These are phyloP conservation scores for Gymnoscopelus microlampas DNA, from an alignment of 2,797 vertebrate genomes.

Conservation along the genomic window DNA sequence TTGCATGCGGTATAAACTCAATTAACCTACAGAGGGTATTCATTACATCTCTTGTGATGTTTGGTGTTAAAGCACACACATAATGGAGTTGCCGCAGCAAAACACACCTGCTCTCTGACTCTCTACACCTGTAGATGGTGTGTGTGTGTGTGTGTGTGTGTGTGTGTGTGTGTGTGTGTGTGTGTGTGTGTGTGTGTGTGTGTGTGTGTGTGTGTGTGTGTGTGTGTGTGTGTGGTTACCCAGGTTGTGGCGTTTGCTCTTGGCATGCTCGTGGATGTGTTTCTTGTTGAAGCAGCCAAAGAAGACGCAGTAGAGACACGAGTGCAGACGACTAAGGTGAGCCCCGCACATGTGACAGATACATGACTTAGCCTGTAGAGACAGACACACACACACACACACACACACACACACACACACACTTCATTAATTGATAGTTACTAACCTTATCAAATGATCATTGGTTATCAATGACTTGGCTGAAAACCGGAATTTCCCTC, in stretches of 20 bases:
- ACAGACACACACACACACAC: constrained; percentile 12
- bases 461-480: no score
- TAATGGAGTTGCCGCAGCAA: constrained; percentile 2
- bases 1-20: constrained; percentile 8
- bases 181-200: constrained; percentile 12
- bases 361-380: constrained; percentile 93
- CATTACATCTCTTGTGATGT: constrained; percentile 37
- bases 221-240: constrained; percentile 18
- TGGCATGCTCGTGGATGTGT: constrained; percentile 98
- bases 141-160: neutral
- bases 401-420: neutral
- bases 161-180: neutral
- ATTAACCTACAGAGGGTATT: constrained; percentile 39
- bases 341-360: constrained; percentile 98
- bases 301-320: constrained; percentile 98
- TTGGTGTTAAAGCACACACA: constrained; percentile 1
- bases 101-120: constrained; percentile 15
- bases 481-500: no score
- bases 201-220: constrained; percentile 2
- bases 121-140: neutral
- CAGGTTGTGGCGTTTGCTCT: constrained; percentile 77
- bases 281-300: constrained; percentile 99
- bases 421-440: no score
- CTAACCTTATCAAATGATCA: no score
- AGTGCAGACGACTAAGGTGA: constrained; percentile 97